Evolutionary conservation across 1,140 invertebrate genomes (phyloP).

Genomic region (Calliphora vicina): DNA sequence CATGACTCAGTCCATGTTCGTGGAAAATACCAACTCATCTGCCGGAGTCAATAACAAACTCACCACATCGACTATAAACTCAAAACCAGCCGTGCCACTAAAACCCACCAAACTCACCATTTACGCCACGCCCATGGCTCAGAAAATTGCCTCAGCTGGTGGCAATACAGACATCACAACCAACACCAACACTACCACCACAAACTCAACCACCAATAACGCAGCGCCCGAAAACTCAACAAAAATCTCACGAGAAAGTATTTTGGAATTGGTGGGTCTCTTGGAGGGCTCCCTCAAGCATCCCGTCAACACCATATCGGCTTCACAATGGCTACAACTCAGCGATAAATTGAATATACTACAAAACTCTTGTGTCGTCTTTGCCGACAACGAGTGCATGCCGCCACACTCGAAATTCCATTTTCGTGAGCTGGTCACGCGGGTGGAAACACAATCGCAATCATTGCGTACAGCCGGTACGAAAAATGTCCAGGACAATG

Average conservation of each 20-base stretch:
- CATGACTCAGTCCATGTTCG: constrained; percentile 56
- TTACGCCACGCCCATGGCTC: constrained; percentile 67
- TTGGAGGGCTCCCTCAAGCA: constrained; percentile 74
- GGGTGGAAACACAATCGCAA: constrained; percentile 81
- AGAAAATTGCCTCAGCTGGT: constrained; percentile 50
- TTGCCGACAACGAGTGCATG: constrained; percentile 74
- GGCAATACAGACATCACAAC: constrained; percentile 30
- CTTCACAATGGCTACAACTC: constrained; percentile 80
- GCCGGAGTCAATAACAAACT: constrained; percentile 49
- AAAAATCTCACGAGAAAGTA: constrained; percentile 69
- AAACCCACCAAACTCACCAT: constrained; percentile 70
- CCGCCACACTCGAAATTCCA: constrained; percentile 89
- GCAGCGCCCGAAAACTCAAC: constrained; percentile 44
- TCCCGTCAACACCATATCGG: constrained; percentile 68
- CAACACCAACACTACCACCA: constrained; percentile 34
- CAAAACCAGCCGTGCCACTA: constrained; percentile 67
- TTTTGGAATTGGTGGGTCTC: constrained; percentile 74
- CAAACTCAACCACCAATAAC: not conserved
- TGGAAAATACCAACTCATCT: constrained; percentile 37
- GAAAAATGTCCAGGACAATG: constrained; percentile 74
- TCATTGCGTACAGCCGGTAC: constrained; percentile 77
- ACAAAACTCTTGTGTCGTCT: constrained; percentile 78
- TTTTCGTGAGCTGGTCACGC: constrained; percentile 83
- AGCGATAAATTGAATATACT: constrained; percentile 84
- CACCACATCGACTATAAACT: constrained; percentile 52